These are phyloP conservation scores for Megaustenia siamemsis DNA, from an alignment of 2,888 invertebrate genomes.

Conservation along the genomic window DNA sequence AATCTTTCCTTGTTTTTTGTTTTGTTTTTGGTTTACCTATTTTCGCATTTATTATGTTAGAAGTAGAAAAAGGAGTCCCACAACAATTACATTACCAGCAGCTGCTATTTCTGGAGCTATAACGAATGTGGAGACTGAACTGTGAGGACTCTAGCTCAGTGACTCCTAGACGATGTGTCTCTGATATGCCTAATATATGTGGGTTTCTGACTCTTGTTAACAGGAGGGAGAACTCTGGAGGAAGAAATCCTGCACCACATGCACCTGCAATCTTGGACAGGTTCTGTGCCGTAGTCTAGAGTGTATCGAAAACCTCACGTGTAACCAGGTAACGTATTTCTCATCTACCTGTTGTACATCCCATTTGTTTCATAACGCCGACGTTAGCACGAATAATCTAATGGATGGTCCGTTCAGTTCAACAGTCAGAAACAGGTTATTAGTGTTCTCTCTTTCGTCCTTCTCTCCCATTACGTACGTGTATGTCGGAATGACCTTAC, in stretches of 20 bases:
- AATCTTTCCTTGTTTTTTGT: too few species aligned
- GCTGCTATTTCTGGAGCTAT: not conserved
- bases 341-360: not conserved
- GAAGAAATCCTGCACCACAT: slow-evolving; percentile 70
- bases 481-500: too few species aligned
- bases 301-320: slow-evolving; percentile 54
- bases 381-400: not conserved
- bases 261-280: slow-evolving; percentile 72
- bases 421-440: too few species aligned
- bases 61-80: too few species aligned
- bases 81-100: not conserved
- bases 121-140: not conserved
- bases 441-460: too few species aligned
- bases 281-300: slow-evolving; percentile 48
- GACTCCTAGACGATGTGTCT: too few species aligned
- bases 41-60: too few species aligned
- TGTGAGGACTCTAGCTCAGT: not conserved
- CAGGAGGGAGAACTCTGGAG: slow-evolving; percentile 71
- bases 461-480: too few species aligned
- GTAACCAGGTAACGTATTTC: slow-evolving; percentile 49
- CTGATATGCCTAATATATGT: not conserved
- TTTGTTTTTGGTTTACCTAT: too few species aligned
- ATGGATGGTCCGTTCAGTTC: too few species aligned
- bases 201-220: slow-evolving; percentile 8
- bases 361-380: not conserved